These are phyloP conservation scores for Amblyopsis rosae DNA, from an alignment of 2,113 vertebrate genomes.

Conservation along the genomic window DNA sequence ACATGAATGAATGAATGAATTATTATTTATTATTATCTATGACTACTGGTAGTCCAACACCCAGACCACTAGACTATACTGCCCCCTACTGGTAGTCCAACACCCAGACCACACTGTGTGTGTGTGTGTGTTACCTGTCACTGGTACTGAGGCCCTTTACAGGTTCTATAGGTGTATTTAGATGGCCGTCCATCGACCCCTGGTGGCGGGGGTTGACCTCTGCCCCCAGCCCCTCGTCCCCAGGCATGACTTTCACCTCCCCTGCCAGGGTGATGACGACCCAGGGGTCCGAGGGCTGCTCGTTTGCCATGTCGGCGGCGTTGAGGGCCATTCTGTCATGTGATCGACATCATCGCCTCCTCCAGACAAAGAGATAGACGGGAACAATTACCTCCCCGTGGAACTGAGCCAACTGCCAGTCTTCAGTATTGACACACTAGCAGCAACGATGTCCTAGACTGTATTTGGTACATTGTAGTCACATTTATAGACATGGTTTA, in stretches of 20 bases:
- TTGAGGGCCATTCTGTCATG: slow-evolving; percentile 41
- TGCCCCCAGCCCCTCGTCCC: slow-evolving; percentile 5
- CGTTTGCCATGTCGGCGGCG: slow-evolving; percentile 46
- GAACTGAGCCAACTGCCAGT: too few relatives aligned
- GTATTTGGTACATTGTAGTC: too few relatives aligned
- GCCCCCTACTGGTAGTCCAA: too few relatives aligned
- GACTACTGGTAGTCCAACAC: too few relatives aligned
- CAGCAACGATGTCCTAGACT: too few relatives aligned
- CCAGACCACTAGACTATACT: too few relatives aligned
- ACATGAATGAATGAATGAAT: too few relatives aligned
- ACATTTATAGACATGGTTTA: too few relatives aligned
- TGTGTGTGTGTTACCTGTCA: slow-evolving; percentile 45
- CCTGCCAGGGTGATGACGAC: slow-evolving; percentile 3
- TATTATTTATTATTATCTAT: too few relatives aligned
- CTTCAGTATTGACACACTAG: too few relatives aligned
- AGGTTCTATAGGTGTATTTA: background rate
- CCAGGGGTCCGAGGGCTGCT: slow-evolving; percentile 31
- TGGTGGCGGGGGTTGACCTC: slow-evolving; percentile 16
- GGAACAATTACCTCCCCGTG: too few relatives aligned
- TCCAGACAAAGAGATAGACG: background rate
- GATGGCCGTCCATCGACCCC: slow-evolving; percentile 8
- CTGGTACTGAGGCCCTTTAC: background rate
- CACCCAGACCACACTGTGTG: too few relatives aligned
- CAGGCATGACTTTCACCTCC: slow-evolving; percentile 21
- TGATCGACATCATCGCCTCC: slow-evolving; percentile 12